These are phyloP conservation scores for Drosophila chauvacae DNA, from an alignment of 1,140 invertebrate species.

Conservation along the genomic window DNA sequence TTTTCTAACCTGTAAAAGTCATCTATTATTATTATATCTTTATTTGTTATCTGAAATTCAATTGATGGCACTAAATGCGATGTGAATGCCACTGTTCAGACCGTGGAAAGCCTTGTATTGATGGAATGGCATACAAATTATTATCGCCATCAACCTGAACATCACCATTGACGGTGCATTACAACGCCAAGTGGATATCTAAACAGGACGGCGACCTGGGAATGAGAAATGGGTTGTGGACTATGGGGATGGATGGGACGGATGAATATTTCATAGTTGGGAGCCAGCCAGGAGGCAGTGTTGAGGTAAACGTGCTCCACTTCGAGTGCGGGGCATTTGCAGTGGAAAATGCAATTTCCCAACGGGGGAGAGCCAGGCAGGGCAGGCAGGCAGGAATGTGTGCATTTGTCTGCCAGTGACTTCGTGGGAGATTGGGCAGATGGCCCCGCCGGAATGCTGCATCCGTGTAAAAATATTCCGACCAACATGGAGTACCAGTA, in stretches of 20 bases:
- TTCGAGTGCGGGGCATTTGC: slow-evolving; percentile 68
- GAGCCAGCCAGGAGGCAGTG: slow-evolving; percentile 16
- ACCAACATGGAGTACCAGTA: background rate
- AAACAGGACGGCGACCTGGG: slow-evolving; percentile 29
- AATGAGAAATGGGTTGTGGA: slow-evolving; percentile 9
- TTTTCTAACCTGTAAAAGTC: background rate
- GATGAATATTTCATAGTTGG: slow-evolving; percentile 28
- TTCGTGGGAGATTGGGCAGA: slow-evolving; percentile 60
- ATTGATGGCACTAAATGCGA: background rate
- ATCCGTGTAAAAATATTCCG: slow-evolving; percentile 35
- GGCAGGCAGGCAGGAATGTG: slow-evolving; percentile 38
- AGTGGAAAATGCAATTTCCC: slow-evolving; percentile 64
- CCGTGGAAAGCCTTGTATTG: slow-evolving; percentile 28
- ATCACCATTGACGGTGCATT: slow-evolving; percentile 47
- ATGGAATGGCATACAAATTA: slow-evolving; percentile 52
- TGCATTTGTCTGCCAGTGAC: slow-evolving; percentile 46
- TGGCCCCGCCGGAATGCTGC: slow-evolving; percentile 20
- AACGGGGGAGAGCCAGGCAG: slow-evolving; percentile 6
- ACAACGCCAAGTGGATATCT: slow-evolving; percentile 52
- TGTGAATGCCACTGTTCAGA: slow-evolving; percentile 17
- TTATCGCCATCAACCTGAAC: slow-evolving; percentile 43
- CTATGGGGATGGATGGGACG: slow-evolving; percentile 5
- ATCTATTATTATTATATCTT: background rate
- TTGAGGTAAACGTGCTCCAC: slow-evolving; percentile 65
- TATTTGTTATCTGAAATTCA: background rate